Conservation (phyloP, 2,888 invertebrate species). For the Abscondita cerata region DNA sequence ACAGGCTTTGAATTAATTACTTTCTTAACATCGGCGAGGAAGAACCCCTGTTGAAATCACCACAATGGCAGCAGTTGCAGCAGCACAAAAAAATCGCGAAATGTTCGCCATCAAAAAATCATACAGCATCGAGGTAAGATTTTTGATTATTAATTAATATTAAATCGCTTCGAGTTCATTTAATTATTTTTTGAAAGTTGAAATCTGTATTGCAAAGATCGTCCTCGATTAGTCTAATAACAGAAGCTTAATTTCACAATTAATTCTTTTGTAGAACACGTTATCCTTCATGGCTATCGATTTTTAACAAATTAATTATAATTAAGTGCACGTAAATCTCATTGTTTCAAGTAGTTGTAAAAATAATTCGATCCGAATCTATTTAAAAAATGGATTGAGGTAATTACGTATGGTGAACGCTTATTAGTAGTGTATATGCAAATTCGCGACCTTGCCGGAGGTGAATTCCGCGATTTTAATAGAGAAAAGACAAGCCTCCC, state of each 20-base stretch:
- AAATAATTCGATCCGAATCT: background rate
- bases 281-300: constrained; percentile 37
- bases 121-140: constrained; percentile 94
- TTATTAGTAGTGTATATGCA: constrained; percentile 43
- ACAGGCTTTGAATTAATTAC: constrained; percentile 53
- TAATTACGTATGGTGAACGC: constrained; percentile 53
- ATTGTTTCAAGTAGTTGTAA: background rate
- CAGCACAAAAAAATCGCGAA: constrained; percentile 93
- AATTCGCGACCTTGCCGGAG: constrained; percentile 49
- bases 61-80: constrained; percentile 83
- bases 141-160: background rate
- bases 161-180: background rate
- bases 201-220: constrained; percentile 20
- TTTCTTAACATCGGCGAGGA: constrained; percentile 24
- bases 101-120: constrained; percentile 97
- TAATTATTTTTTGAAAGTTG: constrained; percentile 3
- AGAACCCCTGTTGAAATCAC: constrained; percentile 23
- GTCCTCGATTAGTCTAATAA: constrained; percentile 30
- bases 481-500: constrained; percentile 35
- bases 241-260: constrained; percentile 21
- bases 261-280: constrained; percentile 17
- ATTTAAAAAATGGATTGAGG: constrained; percentile 17
- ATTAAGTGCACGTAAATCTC: too few species aligned
- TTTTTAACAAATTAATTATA: constrained; percentile 25
- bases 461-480: constrained; percentile 43